Evolutionary conservation across 2,888 invertebrate genomes (phyloP).

Genomic region (Aplocera efformata): DNA sequence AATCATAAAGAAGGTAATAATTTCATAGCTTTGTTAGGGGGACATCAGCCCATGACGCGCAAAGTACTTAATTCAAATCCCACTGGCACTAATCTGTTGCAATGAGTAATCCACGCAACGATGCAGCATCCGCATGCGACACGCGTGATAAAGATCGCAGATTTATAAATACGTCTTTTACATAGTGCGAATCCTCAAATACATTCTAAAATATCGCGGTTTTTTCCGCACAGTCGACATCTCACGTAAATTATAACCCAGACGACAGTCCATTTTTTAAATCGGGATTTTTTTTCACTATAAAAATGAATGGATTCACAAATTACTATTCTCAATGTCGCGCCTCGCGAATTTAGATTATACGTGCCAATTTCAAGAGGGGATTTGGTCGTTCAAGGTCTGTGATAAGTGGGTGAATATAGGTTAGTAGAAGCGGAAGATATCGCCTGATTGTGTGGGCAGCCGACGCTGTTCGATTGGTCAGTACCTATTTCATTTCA

Average conservation of each 20-base stretch:
- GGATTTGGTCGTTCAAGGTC: conserved; percentile 45
- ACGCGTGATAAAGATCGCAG: conserved; percentile 8
- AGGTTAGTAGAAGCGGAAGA: conserved; percentile 43
- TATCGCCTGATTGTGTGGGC: conserved; percentile 31
- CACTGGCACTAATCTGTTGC: no score
- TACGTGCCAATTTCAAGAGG: conserved; percentile 48
- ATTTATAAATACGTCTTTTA: conserved; percentile 6
- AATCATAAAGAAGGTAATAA: no score
- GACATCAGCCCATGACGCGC: no score
- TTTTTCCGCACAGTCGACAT: conserved; percentile 32
- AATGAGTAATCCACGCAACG: no score
- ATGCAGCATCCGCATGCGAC: not conserved
- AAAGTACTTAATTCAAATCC: no score
- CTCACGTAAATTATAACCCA: conserved; percentile 37
- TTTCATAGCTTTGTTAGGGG: no score
- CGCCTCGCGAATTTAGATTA: conserved; percentile 41
- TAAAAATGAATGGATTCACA: conserved; percentile 60
- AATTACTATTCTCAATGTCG: conserved; percentile 51
- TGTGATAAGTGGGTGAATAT: conserved; percentile 43
- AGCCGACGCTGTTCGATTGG: conserved; percentile 30
- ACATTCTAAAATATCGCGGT: conserved; percentile 35
- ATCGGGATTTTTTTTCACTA: conserved; percentile 39
- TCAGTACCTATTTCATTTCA: conserved; percentile 14
- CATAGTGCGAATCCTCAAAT: conserved; percentile 30
- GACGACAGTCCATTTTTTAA: conserved; percentile 39